A percentile compares a stretch with the other conserved stretches of the same genome.
Conservation (phyloP, 2,888 invertebrate species). For the Zygaena filipendulae region DNA sequence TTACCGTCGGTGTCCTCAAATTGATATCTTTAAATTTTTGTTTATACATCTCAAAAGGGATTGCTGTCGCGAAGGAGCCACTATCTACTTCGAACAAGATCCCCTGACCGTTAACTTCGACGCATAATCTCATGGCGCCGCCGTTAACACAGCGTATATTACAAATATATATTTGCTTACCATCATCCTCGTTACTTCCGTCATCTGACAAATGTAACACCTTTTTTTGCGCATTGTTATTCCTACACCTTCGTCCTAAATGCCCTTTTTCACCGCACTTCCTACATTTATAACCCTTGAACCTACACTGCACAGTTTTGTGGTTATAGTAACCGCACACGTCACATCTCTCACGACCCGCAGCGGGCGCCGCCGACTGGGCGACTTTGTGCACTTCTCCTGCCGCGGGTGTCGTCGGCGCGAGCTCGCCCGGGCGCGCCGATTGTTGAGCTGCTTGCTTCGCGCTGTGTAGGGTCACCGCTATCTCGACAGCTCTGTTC, state of each 20-base stretch:
- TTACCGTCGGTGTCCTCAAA: too few relatives aligned
- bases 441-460: too few relatives aligned
- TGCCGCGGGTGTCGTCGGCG: too few relatives aligned
- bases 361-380: too few relatives aligned
- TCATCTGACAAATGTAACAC: conserved; percentile 2
- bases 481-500: too few relatives aligned
- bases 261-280: conserved; percentile 11
- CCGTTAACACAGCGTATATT: conserved; percentile 9
- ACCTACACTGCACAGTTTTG: conserved; percentile 8
- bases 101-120: conserved; percentile 1
- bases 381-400: too few relatives aligned
- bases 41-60: too few relatives aligned
- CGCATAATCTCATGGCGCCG: conserved; percentile 4
- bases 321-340: conserved; percentile 10
- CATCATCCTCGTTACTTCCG: background rate
- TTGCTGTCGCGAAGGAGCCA: too few relatives aligned
- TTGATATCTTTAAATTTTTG: too few relatives aligned
- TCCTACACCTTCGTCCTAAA: conserved; percentile 8
- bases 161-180: conserved; percentile 9
- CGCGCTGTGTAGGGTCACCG: too few relatives aligned
- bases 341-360: too few relatives aligned
- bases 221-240: background rate
- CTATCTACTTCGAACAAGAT: conserved; percentile 9
- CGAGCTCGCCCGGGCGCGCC: too few relatives aligned
- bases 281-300: conserved; percentile 7